Evolutionary conservation across 2,113 vertebrate species (phyloP).

Genomic region (Sus scrofa): DNA sequence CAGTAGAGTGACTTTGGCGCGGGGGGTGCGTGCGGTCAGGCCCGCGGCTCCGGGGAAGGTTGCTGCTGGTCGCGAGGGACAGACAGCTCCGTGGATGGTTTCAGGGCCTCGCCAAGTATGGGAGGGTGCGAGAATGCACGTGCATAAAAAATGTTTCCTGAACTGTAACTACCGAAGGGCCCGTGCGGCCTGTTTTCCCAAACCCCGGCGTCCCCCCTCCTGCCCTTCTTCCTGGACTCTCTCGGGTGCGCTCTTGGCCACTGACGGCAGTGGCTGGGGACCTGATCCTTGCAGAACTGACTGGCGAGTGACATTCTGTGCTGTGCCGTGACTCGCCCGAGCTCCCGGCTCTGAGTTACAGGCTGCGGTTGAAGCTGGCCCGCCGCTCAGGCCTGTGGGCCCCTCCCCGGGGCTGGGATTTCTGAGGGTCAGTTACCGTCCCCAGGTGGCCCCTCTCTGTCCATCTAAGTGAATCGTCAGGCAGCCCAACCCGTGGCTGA

Average conservation of each 20-base stretch:
- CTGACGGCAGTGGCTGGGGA: fast-evolving
- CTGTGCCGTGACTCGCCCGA: neutral
- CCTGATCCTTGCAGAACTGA: neutral
- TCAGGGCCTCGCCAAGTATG: neutral
- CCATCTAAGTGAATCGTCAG: neutral
- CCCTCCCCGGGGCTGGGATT: neutral
- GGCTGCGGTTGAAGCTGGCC: neutral
- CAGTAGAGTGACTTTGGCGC: fast-evolving
- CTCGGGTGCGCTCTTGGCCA: neutral
- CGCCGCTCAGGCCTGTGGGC: neutral
- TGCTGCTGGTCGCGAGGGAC: neutral
- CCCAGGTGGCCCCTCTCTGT: no score
- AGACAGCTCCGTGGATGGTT: no score
- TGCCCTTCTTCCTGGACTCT: neutral
- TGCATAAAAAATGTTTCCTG: neutral
- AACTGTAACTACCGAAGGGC: neutral
- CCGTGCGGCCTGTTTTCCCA: neutral
- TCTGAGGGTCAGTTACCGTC: no score
- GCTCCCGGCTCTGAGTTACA: neutral
- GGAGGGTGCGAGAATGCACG: neutral
- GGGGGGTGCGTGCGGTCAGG: fast-evolving
- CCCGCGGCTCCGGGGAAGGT: neutral
- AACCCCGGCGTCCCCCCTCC: neutral
- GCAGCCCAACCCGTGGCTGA: neutral
- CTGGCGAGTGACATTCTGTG: no score